Base-by-base conservation (phyloP, 2,113 vertebrate genomes). In the Heterotis niloticus region DNA sequence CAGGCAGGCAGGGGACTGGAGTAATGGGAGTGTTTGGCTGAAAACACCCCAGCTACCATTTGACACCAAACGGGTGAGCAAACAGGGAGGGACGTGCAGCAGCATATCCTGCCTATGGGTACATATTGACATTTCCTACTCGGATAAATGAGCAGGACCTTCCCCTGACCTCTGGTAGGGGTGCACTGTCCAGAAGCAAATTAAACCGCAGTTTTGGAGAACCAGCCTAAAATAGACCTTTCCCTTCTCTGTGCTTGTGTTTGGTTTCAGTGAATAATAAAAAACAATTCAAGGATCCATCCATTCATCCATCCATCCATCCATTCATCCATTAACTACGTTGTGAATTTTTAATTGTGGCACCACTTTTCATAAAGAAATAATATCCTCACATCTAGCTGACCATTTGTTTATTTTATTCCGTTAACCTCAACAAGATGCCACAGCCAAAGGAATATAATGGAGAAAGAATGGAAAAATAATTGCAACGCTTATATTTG, bases 61-160 rank as follows among this genome's bases (percentile, higher is more conserved):
- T 24, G 56, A 71, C 78, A 78, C 81, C 72, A 82, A 80, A 81
- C 82, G 69, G 81, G 54, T 77, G 75, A 52, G n/a, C 20, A 75
- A 16, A 20, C 72, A 73, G 83, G 81, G 66, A 28, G 64, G 60
- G 81, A 73, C 76, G 62, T 83, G 83, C 64, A n/a, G 72, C 59
- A 1, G 84, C 82, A 86, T 79, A 84, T 77, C 84, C 81, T 81
- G 82, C 79, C 84, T 86, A 76, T 81, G 83, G 84, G 84, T 86
- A 82, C 82, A 86, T 86, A 88, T 90, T 88, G 86, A 88, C 87
- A 85, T 87, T 88, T 90, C 79, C 70, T 76, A 81, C 81, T 84
- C 78, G 80, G 75, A 83, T 86, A 84, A 85, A 88, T 85, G 86
- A 85, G 84, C 70, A 67, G 82, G 84, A 78, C 81, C 75, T 75